Evolutionary conservation across 2,113 vertebrate species (phyloP), one percentile per base, ranked within the genome.

Genomic region (Syngnathoides biaculeatus): DNA sequence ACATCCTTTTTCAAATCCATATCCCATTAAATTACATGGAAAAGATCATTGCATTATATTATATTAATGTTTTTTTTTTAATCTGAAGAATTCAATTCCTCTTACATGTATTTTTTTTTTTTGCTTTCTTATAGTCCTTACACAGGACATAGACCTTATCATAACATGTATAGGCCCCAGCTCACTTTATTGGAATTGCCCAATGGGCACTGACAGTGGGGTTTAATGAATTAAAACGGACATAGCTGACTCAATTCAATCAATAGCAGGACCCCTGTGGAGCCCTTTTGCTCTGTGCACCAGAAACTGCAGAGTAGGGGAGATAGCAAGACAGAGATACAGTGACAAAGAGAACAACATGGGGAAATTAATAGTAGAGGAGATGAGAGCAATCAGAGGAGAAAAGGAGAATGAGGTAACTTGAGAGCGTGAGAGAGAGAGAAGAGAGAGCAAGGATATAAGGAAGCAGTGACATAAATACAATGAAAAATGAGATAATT

Each of bases 171-270:
- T 68, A 62, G 62, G 66, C 65, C 50, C 68, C 69, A 38, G 57
- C 55, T 66, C 75, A 64, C 87, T 89, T 92, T 92, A 92, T 85
- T 82, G 87, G 83, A 89, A 90, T 89, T 92, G 80, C 87, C 88
- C 90, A 84, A 84, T 81, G 83, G 86, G 84, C 89, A 89, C 88
- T 86, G 89, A 87, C 88, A 87, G 87, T 67, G 24, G 76, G 83
- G 68, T 87, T 88, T 90, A 92, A 92, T 92, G 89, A 91, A 92
- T 92, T 91, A 91, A 90, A 91, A 86, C 86, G 87, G 89, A 91
- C 89, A 89, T 81, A 86, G 90, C 90, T 90, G 91, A 92, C 87
- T 91, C 89, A 89, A 89, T 81, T 79, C 82, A 81, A 91, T 91
- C 86, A 76, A 92, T 91, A 85, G 74, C 82, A 65, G 79, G 76